Evolutionary conservation across 2,888 invertebrate genomes (phyloP).

Genomic region (Gastracanthus pulcherrimus): DNA sequence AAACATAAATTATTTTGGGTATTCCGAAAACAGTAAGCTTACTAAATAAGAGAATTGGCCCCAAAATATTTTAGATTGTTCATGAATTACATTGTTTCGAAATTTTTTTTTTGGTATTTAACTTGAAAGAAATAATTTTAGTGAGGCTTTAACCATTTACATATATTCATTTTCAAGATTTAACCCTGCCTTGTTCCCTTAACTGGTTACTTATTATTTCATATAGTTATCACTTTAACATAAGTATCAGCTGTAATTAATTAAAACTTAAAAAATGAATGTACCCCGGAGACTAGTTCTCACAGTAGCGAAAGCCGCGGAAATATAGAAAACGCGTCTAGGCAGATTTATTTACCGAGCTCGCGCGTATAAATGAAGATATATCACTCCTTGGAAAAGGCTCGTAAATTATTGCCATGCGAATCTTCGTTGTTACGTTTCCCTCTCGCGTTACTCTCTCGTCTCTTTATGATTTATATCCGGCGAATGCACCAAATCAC

Average conservation of each 20-base stretch:
- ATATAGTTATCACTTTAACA: constrained; percentile 5
- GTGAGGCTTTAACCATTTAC: too few relatives aligned
- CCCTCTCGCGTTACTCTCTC: constrained; percentile 24
- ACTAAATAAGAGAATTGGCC: too few relatives aligned
- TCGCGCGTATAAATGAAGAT: constrained; percentile 50
- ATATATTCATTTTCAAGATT: too few relatives aligned
- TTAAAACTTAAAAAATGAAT: constrained; percentile 1
- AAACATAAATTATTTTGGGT: too few relatives aligned
- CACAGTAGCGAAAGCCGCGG: constrained; percentile 37
- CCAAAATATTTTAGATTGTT: too few relatives aligned
- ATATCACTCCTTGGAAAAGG: constrained; percentile 54
- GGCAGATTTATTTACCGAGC: constrained; percentile 47
- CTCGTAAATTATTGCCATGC: constrained; percentile 53
- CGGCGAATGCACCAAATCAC: constrained; percentile 1
- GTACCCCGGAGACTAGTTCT: constrained; percentile 4
- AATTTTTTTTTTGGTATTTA: too few relatives aligned
- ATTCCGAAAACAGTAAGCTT: too few relatives aligned
- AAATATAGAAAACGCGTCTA: constrained; percentile 35
- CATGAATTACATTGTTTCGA: too few relatives aligned
- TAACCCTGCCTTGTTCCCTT: too few relatives aligned
- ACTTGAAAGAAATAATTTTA: too few relatives aligned
- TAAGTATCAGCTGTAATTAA: neutral
- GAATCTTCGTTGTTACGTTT: constrained; percentile 48
- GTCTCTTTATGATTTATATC: constrained; percentile 30
- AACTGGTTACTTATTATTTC: too few relatives aligned